A percentile compares a stretch with the other conserved stretches of the same genome.
These are phyloP conservation scores for Chloroceryle amazona DNA, from an alignment of 2,797 vertebrate genomes.

Conservation along the genomic window DNA sequence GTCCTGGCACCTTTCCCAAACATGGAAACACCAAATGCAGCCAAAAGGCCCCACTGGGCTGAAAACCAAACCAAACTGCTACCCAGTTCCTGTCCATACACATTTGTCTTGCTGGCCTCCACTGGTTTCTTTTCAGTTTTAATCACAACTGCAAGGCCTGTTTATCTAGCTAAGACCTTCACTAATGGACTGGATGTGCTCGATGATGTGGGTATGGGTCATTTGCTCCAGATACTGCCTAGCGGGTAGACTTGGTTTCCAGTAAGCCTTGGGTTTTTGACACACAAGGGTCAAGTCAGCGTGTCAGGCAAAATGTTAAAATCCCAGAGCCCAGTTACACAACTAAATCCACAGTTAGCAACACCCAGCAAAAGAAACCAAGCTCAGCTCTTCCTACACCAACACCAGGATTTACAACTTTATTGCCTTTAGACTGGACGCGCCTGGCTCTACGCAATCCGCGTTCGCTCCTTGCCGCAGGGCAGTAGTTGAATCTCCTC, in stretches of 20 bases:
- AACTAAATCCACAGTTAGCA: background rate
- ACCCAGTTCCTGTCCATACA: background rate
- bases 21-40: background rate
- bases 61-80: background rate
- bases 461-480: rapidly evolving
- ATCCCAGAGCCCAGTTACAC: background rate
- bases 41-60: background rate
- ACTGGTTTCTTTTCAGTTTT: background rate
- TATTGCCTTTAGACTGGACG: background rate
- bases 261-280: background rate
- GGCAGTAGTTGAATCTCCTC: background rate
- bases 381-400: background rate
- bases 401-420: background rate
- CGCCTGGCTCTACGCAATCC: rapidly evolving
- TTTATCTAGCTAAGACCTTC: background rate
- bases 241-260: background rate
- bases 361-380: background rate
- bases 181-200: background rate
- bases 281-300: background rate
- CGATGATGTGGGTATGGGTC: background rate
- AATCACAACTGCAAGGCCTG: background rate
- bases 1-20: background rate
- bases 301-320: background rate
- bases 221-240: background rate
- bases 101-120: background rate